Percentiles rank a stretch among this genome's conserved stretches.
Conservation (phyloP, 1,140 invertebrate species). For the Latrodectus geometricus region DNA sequence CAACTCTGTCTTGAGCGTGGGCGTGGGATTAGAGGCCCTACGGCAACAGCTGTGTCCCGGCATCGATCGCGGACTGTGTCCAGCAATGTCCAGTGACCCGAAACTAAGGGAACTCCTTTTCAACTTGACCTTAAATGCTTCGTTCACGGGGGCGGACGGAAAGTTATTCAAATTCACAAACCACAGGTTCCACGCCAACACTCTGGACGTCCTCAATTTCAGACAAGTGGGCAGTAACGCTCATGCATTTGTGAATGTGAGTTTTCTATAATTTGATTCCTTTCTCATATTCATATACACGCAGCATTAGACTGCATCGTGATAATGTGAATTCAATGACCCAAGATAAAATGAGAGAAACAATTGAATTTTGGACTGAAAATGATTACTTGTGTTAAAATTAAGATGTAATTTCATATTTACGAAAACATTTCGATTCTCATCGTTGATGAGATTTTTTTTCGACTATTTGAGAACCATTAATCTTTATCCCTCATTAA, state of each 20-base stretch:
- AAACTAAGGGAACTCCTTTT: constrained; percentile 64
- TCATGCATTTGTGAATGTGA: constrained; percentile 59
- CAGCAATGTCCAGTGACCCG: constrained; percentile 63
- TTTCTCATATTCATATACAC: no score
- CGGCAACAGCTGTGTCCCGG: constrained; percentile 66
- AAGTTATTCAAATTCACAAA: constrained; percentile 63
- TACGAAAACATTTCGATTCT: no score
- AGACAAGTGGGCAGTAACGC: constrained; percentile 59
- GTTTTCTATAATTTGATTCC: not conserved
- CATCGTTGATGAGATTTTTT: no score
- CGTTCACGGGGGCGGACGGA: constrained; percentile 64
- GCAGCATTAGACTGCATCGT: no score
- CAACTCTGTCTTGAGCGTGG: constrained; percentile 67
- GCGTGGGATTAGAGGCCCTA: constrained; percentile 65
- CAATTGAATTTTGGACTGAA: no score
- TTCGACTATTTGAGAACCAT: no score
- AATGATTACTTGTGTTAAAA: no score
- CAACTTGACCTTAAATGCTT: constrained; percentile 64
- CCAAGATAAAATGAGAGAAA: no score
- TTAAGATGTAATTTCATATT: no score
- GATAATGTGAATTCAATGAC: no score
- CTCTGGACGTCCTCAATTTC: constrained; percentile 66
- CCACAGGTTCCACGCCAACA: constrained; percentile 59
- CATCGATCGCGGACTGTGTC: constrained; percentile 65
- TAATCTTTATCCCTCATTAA: no score